Percentiles rank a stretch among this genome's conserved stretches.
Conservation (phyloP, 1,140 invertebrate species). For the Lepidurus apus region DNA sequence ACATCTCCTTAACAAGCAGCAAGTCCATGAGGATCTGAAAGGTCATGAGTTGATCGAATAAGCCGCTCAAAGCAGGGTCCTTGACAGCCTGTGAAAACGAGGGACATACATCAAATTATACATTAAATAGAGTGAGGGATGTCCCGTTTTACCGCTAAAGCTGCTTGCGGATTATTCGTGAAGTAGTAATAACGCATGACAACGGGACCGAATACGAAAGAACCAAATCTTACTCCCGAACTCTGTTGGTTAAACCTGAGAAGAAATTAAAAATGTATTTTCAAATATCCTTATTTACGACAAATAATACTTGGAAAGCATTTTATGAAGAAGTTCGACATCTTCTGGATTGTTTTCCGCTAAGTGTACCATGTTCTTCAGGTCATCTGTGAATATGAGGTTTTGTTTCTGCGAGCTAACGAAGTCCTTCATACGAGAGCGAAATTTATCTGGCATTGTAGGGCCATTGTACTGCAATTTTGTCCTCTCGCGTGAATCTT, state of each 20-base stretch:
- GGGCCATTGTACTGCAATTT: slow-evolving; percentile 52
- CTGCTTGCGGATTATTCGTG: slow-evolving; percentile 61
- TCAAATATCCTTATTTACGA: slow-evolving; percentile 26
- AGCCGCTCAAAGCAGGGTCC: slow-evolving; percentile 52
- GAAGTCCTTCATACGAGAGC: slow-evolving; percentile 60
- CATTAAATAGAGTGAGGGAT: slow-evolving; percentile 23
- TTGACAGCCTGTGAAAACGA: slow-evolving; percentile 56
- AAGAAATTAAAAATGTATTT: slow-evolving; percentile 24
- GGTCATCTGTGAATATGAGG: slow-evolving; percentile 76
- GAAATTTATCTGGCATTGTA: slow-evolving; percentile 55
- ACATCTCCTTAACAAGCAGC: slow-evolving; percentile 62
- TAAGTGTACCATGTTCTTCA: slow-evolving; percentile 73
- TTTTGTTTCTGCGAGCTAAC: slow-evolving; percentile 47
- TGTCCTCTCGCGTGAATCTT: slow-evolving; percentile 48
- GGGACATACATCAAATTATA: slow-evolving; percentile 31
- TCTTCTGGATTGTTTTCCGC: slow-evolving; percentile 55
- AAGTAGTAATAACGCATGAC: slow-evolving; percentile 70
- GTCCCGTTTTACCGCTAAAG: slow-evolving; percentile 50
- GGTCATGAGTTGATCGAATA: slow-evolving; percentile 64
- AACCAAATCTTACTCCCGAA: slow-evolving; percentile 64
- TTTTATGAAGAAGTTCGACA: slow-evolving; percentile 56
- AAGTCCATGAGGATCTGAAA: slow-evolving; percentile 66
- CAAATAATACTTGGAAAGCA: slow-evolving; percentile 57
- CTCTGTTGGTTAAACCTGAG: slow-evolving; percentile 66
- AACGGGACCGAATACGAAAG: slow-evolving; percentile 74